These are phyloP conservation scores for Luperina testacea DNA, from an alignment of 2,888 invertebrate genomes.

Conservation along the genomic window DNA sequence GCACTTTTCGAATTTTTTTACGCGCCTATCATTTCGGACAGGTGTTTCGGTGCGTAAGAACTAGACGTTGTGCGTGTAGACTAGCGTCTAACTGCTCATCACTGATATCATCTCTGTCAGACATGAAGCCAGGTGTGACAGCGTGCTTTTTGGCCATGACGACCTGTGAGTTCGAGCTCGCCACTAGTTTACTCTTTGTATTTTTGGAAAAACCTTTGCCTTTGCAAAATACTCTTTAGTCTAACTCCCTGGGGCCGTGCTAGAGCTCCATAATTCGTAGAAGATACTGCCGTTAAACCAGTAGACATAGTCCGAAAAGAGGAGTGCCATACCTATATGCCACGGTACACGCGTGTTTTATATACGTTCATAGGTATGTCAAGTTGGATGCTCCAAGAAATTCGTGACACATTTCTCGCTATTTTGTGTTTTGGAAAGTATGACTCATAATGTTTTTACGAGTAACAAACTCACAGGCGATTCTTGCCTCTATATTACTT, in stretches of 20 bases:
- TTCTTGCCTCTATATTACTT: background rate
- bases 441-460: background rate
- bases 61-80: no score
- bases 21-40: no score
- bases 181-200: background rate
- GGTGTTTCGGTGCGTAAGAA: no score
- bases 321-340: background rate
- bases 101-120: no score
- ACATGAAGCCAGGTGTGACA: no score
- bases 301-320: background rate
- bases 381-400: background rate
- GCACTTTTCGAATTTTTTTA: no score
- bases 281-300: background rate
- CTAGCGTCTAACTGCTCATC: no score
- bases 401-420: background rate
- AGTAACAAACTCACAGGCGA: background rate
- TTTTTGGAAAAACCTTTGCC: background rate
- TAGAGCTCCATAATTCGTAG: background rate
- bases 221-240: background rate
- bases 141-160: no score
- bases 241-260: background rate
- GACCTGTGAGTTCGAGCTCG: no score
- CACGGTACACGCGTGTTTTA: background rate
- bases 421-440: background rate
- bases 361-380: background rate